Conservation (phyloP, 2,888 invertebrate species). For the Hololepta plana region DNA sequence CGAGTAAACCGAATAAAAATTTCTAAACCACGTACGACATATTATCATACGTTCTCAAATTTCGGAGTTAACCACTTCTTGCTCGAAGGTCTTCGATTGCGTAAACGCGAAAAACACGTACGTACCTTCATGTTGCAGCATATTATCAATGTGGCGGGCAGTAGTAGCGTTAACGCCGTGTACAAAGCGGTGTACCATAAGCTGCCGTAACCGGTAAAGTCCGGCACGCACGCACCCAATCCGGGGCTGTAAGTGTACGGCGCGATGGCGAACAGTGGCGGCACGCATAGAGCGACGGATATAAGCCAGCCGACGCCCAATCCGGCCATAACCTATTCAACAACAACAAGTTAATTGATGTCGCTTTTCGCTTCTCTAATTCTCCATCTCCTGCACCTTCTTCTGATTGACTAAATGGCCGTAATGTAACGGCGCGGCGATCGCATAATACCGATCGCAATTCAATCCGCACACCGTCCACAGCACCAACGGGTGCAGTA, state of each 20-base stretch:
- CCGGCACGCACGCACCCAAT: conserved; percentile 46
- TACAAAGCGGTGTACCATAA: conserved; percentile 48
- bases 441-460: conserved; percentile 63
- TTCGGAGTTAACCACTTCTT: too few species aligned
- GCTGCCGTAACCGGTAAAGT: conserved; percentile 42
- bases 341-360: too few species aligned
- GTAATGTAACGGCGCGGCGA: conserved; percentile 64
- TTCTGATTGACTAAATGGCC: conserved; percentile 55
- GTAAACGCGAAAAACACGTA: too few species aligned
- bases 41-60: too few species aligned
- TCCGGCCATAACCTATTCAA: conserved; percentile 38
- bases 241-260: conserved; percentile 35
- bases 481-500: conserved; percentile 53
- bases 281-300: conserved; percentile 41
- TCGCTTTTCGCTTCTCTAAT: background rate
- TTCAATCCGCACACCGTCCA: conserved; percentile 71
- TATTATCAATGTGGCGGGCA: conserved; percentile 50
- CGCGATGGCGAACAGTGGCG: conserved; percentile 41
- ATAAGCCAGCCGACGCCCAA: conserved; percentile 49
- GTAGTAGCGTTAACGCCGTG: conserved; percentile 41
- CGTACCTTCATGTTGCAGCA: conserved; percentile 56
- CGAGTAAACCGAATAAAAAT: too few species aligned
- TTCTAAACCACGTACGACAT: too few species aligned
- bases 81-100: too few species aligned
- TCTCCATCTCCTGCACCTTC: conserved; percentile 33